Evolutionary conservation across 2,113 vertebrate species (phyloP).

Genomic region (Merops nubicus): DNA sequence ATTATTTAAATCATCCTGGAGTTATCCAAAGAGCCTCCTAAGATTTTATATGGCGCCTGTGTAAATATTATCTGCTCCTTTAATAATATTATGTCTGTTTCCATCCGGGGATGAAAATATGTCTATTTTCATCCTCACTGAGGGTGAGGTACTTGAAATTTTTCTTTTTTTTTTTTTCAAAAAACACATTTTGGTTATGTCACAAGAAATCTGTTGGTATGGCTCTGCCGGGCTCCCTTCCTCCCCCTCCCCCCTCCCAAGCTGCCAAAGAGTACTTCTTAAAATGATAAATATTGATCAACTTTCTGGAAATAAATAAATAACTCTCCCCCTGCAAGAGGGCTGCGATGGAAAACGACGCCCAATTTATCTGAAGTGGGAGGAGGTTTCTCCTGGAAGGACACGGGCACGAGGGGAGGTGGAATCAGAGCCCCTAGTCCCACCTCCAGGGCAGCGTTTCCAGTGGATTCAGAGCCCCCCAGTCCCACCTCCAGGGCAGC

Average conservation of each 20-base stretch:
- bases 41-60: neutral
- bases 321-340: neutral
- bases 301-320: neutral
- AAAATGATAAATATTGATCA: constrained; percentile 49
- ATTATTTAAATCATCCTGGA: constrained; percentile 15
- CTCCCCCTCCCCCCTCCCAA: neutral
- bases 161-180: neutral
- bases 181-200: neutral
- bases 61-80: constrained; percentile 39
- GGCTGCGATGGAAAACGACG: neutral
- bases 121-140: neutral
- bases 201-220: neutral
- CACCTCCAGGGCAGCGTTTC: too few species aligned
- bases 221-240: neutral
- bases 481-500: too few species aligned
- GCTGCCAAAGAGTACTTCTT: constrained; percentile 1
- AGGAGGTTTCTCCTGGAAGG: neutral
- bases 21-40: neutral
- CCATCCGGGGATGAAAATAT: neutral
- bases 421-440: neutral
- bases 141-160: neutral
- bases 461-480: too few species aligned
- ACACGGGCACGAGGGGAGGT: neutral
- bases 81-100: constrained; percentile 33
- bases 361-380: neutral